These are phyloP conservation scores for Chitala chitala DNA, from an alignment of 2,113 vertebrate genomes.

Conservation along the genomic window DNA sequence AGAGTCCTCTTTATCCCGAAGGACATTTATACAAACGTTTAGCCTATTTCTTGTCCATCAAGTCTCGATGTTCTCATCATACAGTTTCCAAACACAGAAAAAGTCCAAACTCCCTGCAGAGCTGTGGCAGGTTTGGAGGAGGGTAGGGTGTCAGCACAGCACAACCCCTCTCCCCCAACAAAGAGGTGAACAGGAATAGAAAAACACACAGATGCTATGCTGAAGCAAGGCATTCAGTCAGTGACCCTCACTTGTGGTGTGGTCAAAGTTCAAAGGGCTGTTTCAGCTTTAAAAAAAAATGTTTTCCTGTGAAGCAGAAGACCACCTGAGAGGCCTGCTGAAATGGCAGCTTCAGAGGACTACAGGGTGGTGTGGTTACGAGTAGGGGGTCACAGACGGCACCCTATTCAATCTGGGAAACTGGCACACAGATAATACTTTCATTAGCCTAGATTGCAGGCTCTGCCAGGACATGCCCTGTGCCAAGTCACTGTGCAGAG, in stretches of 20 bases:
- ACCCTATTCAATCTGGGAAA: constrained; percentile 48
- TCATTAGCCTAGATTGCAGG: constrained; percentile 62
- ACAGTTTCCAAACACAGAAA: too few relatives aligned
- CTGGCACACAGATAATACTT: constrained; percentile 61
- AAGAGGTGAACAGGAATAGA: too few relatives aligned
- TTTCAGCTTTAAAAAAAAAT: too few relatives aligned
- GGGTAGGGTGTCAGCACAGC: constrained; percentile 42
- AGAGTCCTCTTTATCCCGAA: too few relatives aligned
- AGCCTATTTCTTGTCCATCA: too few relatives aligned
- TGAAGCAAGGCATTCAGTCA: too few relatives aligned
- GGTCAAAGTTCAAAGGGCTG: neutral
- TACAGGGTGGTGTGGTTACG: constrained; percentile 20
- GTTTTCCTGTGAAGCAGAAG: neutral
- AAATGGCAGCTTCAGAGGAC: too few relatives aligned
- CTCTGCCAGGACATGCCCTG: constrained; percentile 57
- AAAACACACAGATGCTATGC: too few relatives aligned
- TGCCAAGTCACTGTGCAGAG: constrained; percentile 57
- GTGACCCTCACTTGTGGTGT: neutral
- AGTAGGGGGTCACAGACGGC: neutral
- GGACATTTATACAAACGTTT: too few relatives aligned
- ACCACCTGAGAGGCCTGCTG: constrained; percentile 20
- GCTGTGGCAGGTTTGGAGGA: constrained; percentile 57
- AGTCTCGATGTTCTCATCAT: too few relatives aligned
- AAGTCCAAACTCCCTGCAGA: too few relatives aligned
- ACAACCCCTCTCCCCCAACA: too few relatives aligned